Base-by-base conservation (phyloP, 2,113 vertebrate genomes). In the Notarius quadriscutis region DNA sequence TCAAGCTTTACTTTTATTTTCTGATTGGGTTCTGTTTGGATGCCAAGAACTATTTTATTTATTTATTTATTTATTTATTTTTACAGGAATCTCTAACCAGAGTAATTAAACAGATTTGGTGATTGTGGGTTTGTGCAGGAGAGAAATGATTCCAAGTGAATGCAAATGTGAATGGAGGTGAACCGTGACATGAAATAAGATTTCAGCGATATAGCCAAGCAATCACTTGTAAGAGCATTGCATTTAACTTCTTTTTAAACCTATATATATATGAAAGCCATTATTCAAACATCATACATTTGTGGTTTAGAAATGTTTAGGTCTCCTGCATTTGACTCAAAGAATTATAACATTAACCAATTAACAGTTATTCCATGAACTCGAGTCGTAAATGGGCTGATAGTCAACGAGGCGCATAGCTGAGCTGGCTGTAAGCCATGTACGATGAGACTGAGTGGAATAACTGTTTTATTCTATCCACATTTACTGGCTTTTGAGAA, bases 41-140 rank as follows among this genome's bases (percentile, higher is more conserved):
- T 85, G 86, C 88, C 83, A 85, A 60, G 77, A 87, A 50, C 27
- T 83, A 41, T 57, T 74, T 30, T 30, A 30, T 30, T 30, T 30
- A 30, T 30, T 30, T 30, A 30, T 30, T 30, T 30, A 30, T 30
- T 30, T 30, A 30, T 30, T 30, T 30, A 30, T 30, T 62, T 34
- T 34, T 41, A 34, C 30, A 71, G 22, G 74, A 51, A 9, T 10
- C 34, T 17, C 22, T 77, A 51, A 51, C 5, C 22, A 51, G 72
- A 72, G 71, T 17, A 77, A 11, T 12, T 12, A 51, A 6, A 51
- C 48, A 77, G 22, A 77, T 77, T 77, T 48, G 74, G 17, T 20
- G 18, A 74, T 9, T 77, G 48, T 74, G 7, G 41, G 41, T 22
- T 48, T 48, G 78, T 55, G 50, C 18, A 10, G 25, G 12, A 78